Evolutionary conservation across 2,113 vertebrate genomes (phyloP).

Genomic region (Aythya baeri): DNA sequence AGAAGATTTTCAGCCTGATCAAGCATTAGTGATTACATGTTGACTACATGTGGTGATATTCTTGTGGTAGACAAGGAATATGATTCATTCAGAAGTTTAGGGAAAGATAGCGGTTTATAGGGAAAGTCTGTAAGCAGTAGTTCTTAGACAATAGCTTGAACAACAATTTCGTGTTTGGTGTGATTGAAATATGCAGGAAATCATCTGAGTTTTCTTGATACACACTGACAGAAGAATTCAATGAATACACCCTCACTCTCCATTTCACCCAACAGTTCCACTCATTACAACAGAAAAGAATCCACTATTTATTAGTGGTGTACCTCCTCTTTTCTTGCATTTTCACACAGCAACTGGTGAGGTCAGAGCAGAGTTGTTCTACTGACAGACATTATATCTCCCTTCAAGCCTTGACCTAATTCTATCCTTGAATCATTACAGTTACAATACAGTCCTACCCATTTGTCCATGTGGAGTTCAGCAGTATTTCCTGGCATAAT

Average conservation of each 20-base stretch:
- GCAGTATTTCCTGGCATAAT: neutral
- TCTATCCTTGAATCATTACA: neutral
- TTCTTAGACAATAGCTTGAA: neutral
- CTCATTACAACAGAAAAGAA: neutral
- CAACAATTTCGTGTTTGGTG: neutral
- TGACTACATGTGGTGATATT: neutral
- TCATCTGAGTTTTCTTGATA: neutral
- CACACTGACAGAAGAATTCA: neutral
- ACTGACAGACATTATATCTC: neutral
- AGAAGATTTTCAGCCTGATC: neutral
- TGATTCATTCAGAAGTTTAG: neutral
- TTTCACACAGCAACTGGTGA: neutral
- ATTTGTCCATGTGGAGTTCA: neutral
- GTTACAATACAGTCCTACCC: neutral
- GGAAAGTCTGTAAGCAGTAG: neutral
- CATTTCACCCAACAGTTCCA: neutral
- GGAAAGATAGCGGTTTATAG: neutral
- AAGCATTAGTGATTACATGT: neutral
- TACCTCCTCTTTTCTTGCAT: neutral
- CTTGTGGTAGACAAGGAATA: neutral
- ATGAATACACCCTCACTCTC: rapidly evolving
- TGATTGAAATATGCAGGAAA: neutral
- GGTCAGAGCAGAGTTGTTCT: neutral
- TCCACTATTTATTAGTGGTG: neutral
- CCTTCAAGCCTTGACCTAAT: neutral